These are phyloP conservation scores for Ophthalmolycus amberensis DNA, from an alignment of 2,113 vertebrate species.

Conservation along the genomic window DNA sequence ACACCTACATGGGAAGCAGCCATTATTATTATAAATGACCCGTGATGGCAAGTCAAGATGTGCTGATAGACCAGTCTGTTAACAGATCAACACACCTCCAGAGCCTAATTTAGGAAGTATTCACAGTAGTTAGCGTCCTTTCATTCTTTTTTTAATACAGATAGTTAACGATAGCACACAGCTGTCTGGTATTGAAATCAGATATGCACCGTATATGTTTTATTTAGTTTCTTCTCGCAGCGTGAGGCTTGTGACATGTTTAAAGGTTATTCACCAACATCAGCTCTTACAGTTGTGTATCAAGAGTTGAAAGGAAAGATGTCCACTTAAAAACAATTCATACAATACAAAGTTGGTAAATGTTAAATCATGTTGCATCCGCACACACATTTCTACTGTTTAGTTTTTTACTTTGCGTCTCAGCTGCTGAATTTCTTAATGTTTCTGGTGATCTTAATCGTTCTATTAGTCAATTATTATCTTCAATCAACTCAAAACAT, in stretches of 20 bases:
- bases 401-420: background rate
- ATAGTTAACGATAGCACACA: background rate
- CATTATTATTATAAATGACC: background rate
- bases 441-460: background rate
- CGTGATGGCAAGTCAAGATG: conserved; percentile 32
- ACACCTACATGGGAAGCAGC: conserved; percentile 11
- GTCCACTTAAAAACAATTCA: conserved; percentile 64
- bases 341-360: background rate
- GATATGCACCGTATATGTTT: background rate
- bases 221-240: background rate
- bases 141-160: too few species aligned
- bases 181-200: background rate
- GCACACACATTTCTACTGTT: background rate
- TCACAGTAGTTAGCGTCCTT: background rate
- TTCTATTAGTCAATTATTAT: background rate
- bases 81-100: background rate
- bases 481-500: background rate
- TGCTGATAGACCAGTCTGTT: background rate
- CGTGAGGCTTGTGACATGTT: background rate
- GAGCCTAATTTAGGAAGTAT: background rate
- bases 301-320: conserved; percentile 53
- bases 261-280: conserved; percentile 47
- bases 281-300: background rate
- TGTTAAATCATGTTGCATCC: background rate
- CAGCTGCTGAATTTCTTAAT: background rate